phyloP scores from a whole-genome alignment of 2,888 invertebrate genomes.

The Agrochola lychnidis region DNA sequence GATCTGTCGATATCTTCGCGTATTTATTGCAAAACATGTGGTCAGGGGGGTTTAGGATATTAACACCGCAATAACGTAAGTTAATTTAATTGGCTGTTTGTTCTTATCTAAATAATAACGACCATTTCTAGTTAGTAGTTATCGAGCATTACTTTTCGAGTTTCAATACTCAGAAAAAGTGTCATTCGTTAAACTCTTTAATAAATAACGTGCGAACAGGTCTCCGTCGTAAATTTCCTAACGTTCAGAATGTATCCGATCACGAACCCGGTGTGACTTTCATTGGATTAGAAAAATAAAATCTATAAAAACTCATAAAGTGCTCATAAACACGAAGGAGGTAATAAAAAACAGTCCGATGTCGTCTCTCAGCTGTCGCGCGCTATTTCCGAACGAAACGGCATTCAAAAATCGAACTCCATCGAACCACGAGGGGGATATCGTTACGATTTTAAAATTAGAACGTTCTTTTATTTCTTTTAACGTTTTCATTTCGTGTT shows the following conservation, averaged over 20 bases:
- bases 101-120: slow-evolving; percentile 50
- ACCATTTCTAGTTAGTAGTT: slow-evolving; percentile 40
- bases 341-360: slow-evolving; percentile 88
- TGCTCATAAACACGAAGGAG: slow-evolving; percentile 89
- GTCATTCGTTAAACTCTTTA: slow-evolving; percentile 69
- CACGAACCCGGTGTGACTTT: slow-evolving; percentile 82
- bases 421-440: slow-evolving; percentile 85
- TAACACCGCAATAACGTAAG: slow-evolving; percentile 59
- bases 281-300: slow-evolving; percentile 87
- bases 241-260: slow-evolving; percentile 81
- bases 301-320: slow-evolving; percentile 90
- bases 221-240: slow-evolving; percentile 81
- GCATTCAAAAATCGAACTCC: slow-evolving; percentile 88
- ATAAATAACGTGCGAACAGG: slow-evolving; percentile 80
- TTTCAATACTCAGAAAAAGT: slow-evolving; percentile 64
- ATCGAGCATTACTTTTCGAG: slow-evolving; percentile 45
- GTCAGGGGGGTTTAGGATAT: slow-evolving; percentile 52
- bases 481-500: slow-evolving; percentile 69
- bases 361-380: slow-evolving; percentile 90
- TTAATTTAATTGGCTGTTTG: slow-evolving; percentile 71
- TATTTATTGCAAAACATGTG: slow-evolving; percentile 65
- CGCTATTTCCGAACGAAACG: slow-evolving; percentile 88
- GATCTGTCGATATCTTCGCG: slow-evolving; percentile 69
- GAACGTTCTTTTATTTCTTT: slow-evolving; percentile 79
- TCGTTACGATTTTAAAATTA: slow-evolving; percentile 84